A percentile compares a stretch with the other conserved stretches of the same genome.
Evolutionary conservation across 2,888 invertebrate species (phyloP).

Genomic region (Microctonus hyperodae): DNA sequence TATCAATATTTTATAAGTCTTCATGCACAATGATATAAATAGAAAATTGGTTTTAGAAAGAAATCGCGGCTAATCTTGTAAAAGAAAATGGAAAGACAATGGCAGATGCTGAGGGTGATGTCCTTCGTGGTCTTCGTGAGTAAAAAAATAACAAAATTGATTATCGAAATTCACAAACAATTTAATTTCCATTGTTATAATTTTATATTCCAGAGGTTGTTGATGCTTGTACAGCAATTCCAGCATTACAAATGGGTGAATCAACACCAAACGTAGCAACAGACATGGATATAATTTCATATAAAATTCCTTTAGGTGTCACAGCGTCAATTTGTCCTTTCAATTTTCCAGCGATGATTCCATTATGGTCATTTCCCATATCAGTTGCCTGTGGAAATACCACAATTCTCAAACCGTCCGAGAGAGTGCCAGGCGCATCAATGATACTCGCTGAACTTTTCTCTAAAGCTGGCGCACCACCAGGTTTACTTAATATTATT

Average conservation of each 20-base stretch:
- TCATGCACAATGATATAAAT: not conserved
- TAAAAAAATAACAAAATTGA: constrained; percentile 48
- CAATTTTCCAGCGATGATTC: constrained; percentile 99
- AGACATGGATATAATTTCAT: constrained; percentile 96
- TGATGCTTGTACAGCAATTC: constrained; percentile 95
- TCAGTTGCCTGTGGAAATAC: constrained; percentile 94
- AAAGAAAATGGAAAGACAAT: constrained; percentile 97
- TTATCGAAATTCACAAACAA: not conserved
- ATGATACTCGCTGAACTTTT: constrained; percentile 94
- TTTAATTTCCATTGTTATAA: not conserved
- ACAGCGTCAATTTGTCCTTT: constrained; percentile 97
- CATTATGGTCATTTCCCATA: constrained; percentile 93
- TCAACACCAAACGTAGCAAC: constrained; percentile 85
- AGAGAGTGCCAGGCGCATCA: constrained; percentile 96
- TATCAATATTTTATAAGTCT: not conserved
- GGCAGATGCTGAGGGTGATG: constrained; percentile 97
- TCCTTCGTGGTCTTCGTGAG: constrained; percentile 95
- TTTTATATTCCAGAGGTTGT: constrained; percentile 80
- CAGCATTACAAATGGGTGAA: constrained; percentile 92
- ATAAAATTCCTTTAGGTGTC: constrained; percentile 91
- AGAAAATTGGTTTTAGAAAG: constrained; percentile 66
- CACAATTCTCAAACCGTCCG: constrained; percentile 94
- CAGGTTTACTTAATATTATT: constrained; percentile 95
- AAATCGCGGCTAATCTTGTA: constrained; percentile 91
- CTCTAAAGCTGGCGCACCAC: constrained; percentile 93